Conservation (phyloP, 1,140 invertebrate species). For the Oreohelix idahoensis region DNA sequence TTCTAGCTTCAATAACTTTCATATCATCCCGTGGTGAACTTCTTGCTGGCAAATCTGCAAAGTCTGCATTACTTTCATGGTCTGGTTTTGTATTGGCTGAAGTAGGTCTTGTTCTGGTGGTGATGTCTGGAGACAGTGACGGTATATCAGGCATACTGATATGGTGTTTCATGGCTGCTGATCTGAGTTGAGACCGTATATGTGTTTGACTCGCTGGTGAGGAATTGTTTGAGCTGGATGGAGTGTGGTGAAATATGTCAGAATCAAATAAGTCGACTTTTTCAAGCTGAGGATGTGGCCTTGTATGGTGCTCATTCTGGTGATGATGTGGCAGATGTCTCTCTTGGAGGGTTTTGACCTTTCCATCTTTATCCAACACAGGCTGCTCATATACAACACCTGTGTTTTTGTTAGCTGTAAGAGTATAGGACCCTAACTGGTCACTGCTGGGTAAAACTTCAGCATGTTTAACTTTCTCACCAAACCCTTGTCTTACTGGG, state of each 20-base stretch:
- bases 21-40: background rate
- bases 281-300: background rate
- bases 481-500: no score
- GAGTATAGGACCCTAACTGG: no score
- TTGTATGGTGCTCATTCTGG: background rate
- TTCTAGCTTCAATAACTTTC: constrained; percentile 15
- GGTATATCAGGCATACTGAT: background rate
- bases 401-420: background rate
- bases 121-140: background rate
- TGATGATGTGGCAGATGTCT: background rate
- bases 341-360: background rate
- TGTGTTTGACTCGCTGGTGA: background rate
- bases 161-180: background rate
- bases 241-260: background rate
- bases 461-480: background rate
- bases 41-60: background rate
- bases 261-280: constrained; percentile 9
- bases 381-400: background rate
- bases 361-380: background rate
- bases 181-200: background rate
- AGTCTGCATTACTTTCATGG: background rate
- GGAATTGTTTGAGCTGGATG: constrained; percentile 3
- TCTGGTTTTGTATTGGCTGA: background rate
- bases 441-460: background rate
- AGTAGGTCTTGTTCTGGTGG: background rate